Evolutionary conservation across 2,113 vertebrate species (phyloP), one percentile per base, ranked within the genome.

Genomic region (Ardeotis arabs): DNA sequence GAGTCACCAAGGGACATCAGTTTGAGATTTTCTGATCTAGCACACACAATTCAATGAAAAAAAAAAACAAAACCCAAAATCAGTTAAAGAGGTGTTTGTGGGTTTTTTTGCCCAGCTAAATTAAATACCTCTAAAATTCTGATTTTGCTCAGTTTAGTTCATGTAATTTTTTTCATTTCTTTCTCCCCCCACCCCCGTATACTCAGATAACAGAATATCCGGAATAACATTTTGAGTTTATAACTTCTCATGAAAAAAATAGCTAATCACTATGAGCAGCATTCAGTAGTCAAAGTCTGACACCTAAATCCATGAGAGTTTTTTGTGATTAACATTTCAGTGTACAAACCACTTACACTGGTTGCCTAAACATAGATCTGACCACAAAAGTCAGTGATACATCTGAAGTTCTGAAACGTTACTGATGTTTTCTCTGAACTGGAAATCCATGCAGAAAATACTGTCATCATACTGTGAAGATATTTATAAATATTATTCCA

Each of bases 11-110:
- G 63, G 29, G 79, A 67, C 25, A 62, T 45, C 58, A 74, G 12
- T 5, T 77, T 64, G 31, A 85, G 63, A 67, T 85, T 91, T 89
- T 95, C 82, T 88, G 41, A 31, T 77, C 75, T 53, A 58, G 18
- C 23, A 84, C 25, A 67, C 52, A 87, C 19, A 52, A 7, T 45
- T 84, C 64, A 70, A 41, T 35, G 59, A 62, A 58, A 52, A 70
- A 82, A 41, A 1, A 2, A 0, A 78, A 41, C 1, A 3, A 0
- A 66, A 9, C 9, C 27, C 66, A 60, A 31, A 72, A 66, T 35
- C 6, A 59, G 8, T 47, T 84, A 14, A 76, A 66, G n/a, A 62
- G 4, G 7, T 49, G 17, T 10, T 24, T 62, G 31, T 44, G 41
- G 35, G 35, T 35, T 45, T 39, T 41, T 45, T 47, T 28, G 3